These are phyloP conservation scores for Perognathus longimembris DNA, from an alignment of 2,113 vertebrate genomes.

Conservation along the genomic window DNA sequence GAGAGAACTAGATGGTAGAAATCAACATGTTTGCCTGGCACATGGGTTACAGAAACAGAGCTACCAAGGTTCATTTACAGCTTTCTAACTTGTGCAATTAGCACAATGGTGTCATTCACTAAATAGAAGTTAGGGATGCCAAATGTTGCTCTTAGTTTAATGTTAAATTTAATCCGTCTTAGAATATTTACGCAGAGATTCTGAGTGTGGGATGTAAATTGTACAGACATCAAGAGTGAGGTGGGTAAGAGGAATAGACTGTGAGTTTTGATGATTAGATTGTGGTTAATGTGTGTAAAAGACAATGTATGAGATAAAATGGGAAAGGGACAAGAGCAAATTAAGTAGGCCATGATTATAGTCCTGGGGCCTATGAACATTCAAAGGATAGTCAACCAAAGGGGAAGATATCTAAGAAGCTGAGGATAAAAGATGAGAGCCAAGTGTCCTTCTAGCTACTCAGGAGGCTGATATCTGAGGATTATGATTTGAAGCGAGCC, in stretches of 20 bases:
- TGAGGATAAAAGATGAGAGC: not conserved
- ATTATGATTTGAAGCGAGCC: too few relatives aligned
- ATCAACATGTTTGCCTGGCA: not conserved
- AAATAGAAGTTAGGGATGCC: not conserved
- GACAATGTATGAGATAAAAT: not conserved
- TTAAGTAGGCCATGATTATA: not conserved
- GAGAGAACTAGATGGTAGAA: not conserved
- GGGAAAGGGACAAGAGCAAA: not conserved
- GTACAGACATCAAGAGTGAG: not conserved
- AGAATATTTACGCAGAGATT: not conserved
- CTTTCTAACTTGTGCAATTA: not conserved
- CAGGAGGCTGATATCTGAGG: too few relatives aligned
- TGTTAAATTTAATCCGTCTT: not conserved
- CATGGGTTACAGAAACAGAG: not conserved
- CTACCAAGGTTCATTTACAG: not conserved
- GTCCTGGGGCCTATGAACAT: not conserved
- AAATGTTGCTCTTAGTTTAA: not conserved
- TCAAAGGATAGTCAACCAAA: not conserved
- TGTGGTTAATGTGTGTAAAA: not conserved
- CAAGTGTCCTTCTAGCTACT: too few relatives aligned
- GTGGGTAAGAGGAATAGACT: not conserved
- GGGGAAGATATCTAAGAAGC: not conserved
- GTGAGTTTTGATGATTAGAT: not conserved
- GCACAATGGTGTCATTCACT: not conserved
- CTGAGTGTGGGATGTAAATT: not conserved